Base-by-base conservation (phyloP, 2,888 invertebrate species). In the Catocala fraxini region DNA sequence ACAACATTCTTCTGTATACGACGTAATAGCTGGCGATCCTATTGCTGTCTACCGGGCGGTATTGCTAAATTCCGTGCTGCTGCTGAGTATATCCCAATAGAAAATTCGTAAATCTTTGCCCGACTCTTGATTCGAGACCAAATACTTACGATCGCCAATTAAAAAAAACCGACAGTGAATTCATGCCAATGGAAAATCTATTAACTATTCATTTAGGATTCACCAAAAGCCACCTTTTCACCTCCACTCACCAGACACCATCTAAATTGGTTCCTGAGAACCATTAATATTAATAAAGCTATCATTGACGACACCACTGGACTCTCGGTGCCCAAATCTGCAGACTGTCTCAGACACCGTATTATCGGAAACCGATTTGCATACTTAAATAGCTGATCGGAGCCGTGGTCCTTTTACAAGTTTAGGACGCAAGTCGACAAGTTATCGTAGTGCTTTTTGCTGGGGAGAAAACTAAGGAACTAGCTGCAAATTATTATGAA, bases 341-440 rank as follows among this genome's bases (percentile, higher is more conserved):
- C 55, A 67, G 67, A 70, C 65, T 46, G 67, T 70, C 72, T 70
- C 65, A 65, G 60, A 61, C 51, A 64, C 66, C 56, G 59, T 65
- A 72, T 75, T 86, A 85, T 85, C 78, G 86, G 81, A 82, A 81
- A 83, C 59, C 79, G 70, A 83, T 87, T 87, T 85, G 83, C 86
- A 87, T 87, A 83, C 64, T 78, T 79, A 74, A 80, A 71, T 69
- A 67, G 67, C 66, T 60, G 63, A 65, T 70, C 65, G 49, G 61
- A 52, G 54, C 25, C 45, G 41, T 56, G 46, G 47, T 59, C 33
- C 47, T 59, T 59, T 54, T 33, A 47, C 42, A 53, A 59, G 41
- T 60, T 51, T 13, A 33, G 13, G 54, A 25, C n/a, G 42, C 9
- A 15, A 46, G 15, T 46, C 34, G 48, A 45, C 10, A 12, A 52